phyloP scores from a whole-genome alignment of 37 sponge, comb jelly and placozoan genomes.

The Chondrosia reniformis region DNA sequence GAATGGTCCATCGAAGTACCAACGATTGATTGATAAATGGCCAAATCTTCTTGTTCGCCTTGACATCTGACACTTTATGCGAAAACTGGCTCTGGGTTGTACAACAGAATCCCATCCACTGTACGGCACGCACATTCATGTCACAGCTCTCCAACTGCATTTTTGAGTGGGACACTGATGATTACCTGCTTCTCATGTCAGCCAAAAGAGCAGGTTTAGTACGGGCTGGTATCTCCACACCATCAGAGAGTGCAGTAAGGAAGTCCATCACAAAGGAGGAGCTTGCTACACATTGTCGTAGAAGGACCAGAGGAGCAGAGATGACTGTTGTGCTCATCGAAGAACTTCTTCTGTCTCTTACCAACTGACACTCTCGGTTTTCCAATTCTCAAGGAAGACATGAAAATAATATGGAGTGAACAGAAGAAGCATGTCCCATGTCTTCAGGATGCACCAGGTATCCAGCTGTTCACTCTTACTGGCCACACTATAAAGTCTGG shows the following conservation, averaged over 20 bases:
- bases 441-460: neutral
- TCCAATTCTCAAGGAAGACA: neutral
- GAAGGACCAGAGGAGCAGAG: neutral
- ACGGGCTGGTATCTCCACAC: neutral
- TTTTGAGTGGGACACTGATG: neutral
- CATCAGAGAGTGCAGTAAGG: neutral
- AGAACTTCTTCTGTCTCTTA: neutral
- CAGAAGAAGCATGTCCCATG: neutral
- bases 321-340: neutral
- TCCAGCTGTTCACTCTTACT: neutral
- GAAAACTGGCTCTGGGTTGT: slow-evolving; percentile 13
- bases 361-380: neutral
- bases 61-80: slow-evolving; percentile 53
- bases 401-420: neutral
- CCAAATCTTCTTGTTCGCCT: neutral
- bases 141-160: neutral
- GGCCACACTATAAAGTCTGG: slow-evolving; percentile 16
- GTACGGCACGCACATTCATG: neutral
- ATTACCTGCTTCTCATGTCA: neutral
- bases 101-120: neutral
- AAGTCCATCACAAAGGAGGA: neutral
- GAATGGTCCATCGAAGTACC: neutral
- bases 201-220: neutral
- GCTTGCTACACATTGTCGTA: neutral
- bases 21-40: slow-evolving; percentile 7